Evolutionary conservation across 2,113 vertebrate species (phyloP).

Genomic region (Meles meles): DNA sequence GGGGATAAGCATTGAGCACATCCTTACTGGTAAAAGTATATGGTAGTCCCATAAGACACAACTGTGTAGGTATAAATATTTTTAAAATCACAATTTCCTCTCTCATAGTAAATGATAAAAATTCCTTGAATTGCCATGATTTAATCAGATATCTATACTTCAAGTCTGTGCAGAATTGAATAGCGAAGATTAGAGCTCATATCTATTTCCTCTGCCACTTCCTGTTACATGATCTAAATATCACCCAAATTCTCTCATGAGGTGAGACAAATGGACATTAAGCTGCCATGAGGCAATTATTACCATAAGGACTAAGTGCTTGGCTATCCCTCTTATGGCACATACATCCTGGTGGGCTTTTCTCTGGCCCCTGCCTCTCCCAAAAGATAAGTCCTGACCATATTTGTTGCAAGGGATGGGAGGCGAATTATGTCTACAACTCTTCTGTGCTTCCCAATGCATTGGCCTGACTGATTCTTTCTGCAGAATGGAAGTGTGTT

Average conservation of each 20-base stretch:
- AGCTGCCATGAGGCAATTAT: background rate
- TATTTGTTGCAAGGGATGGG: background rate
- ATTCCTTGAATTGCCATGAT: background rate
- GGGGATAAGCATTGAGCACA: background rate
- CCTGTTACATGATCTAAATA: background rate
- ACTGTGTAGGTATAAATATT: background rate
- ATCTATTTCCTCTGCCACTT: background rate
- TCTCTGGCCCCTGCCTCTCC: background rate
- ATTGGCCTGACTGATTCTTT: background rate
- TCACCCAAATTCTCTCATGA: background rate
- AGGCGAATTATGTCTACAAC: background rate
- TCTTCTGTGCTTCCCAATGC: background rate
- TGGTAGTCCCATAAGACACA: too few species aligned
- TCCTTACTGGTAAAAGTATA: background rate
- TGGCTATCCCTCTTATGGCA: background rate
- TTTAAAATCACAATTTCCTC: background rate
- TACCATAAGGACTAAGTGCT: background rate
- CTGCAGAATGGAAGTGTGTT: background rate
- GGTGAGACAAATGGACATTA: background rate
- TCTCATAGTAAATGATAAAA: background rate
- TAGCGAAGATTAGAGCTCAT: background rate
- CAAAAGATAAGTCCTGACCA: too few species aligned
- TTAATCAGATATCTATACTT: background rate
- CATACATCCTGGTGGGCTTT: background rate
- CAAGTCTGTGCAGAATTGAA: background rate